Evolutionary conservation across 2,888 invertebrate species (phyloP).

Genomic region (Apocheima hispidaria): DNA sequence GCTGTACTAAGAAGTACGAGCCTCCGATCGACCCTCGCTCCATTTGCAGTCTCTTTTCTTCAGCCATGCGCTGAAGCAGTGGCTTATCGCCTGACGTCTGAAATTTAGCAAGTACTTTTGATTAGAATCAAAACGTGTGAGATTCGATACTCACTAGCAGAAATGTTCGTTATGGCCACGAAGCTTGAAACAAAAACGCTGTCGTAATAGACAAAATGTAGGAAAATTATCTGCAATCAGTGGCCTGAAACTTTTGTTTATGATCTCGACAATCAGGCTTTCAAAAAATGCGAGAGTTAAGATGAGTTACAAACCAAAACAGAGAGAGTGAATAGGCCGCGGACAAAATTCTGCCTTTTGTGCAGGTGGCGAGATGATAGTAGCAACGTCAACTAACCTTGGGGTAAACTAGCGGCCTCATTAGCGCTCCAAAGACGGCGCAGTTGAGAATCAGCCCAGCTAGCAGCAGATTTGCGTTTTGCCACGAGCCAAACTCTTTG

Average conservation of each 20-base stretch:
- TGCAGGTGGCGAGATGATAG: too few relatives aligned
- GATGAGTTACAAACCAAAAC: not conserved
- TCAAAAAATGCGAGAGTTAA: too few relatives aligned
- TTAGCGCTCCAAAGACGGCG: slow-evolving; percentile 94
- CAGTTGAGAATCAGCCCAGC: slow-evolving; percentile 97
- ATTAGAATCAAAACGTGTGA: not conserved
- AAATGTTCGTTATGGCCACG: not conserved
- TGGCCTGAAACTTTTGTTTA: too few relatives aligned
- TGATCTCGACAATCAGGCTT: too few relatives aligned
- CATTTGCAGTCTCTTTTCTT: slow-evolving; percentile 96
- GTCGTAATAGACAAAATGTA: too few relatives aligned
- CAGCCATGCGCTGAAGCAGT: slow-evolving; percentile 95
- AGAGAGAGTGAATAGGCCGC: too few relatives aligned
- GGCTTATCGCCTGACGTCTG: slow-evolving; percentile 90
- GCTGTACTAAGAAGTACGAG: slow-evolving; percentile 94
- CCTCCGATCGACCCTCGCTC: slow-evolving; percentile 95
- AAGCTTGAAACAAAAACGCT: too few relatives aligned
- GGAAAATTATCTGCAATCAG: too few relatives aligned
- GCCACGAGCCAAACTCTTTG: slow-evolving; percentile 93
- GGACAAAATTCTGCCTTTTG: too few relatives aligned
- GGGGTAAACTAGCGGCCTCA: slow-evolving; percentile 92
- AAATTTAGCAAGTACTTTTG: slow-evolving; percentile 36
- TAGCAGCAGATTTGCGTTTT: slow-evolving; percentile 95
- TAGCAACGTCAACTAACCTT: slow-evolving; percentile 74
- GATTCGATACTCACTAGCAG: not conserved